phyloP scores from a whole-genome alignment of 2,797 vertebrate species.

The Acipenser transmontanus region DNA sequence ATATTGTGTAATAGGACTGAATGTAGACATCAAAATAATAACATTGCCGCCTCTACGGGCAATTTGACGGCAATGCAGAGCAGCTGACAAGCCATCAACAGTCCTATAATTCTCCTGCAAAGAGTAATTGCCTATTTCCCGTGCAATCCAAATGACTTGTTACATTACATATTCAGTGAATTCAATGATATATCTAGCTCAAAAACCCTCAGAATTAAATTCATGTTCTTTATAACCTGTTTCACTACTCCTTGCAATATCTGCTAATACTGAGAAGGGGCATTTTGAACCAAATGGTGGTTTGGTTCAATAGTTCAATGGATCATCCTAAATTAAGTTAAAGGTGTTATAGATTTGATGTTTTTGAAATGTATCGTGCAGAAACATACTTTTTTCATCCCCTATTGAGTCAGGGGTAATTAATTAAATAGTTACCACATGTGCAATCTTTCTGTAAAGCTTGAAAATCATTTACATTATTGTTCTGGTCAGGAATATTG shows the following conservation, averaged over 20 bases:
- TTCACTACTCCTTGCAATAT: conserved; percentile 37
- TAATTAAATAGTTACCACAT: no score
- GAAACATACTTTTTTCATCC: no score
- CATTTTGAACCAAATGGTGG: no score
- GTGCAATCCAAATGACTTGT: conserved; percentile 28
- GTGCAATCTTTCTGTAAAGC: no score
- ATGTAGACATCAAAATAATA: conserved; percentile 30
- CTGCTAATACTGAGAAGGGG: no score
- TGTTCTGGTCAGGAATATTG: no score
- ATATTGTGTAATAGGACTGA: conserved; percentile 35
- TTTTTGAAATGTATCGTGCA: no score
- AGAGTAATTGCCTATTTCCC: conserved; percentile 40
- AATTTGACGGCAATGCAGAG: conserved; percentile 12
- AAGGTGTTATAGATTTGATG: no score
- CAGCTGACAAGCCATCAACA: conserved; percentile 31
- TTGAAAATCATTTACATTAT: no score
- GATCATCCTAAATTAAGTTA: no score
- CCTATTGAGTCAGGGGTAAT: no score
- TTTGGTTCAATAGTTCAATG: no score
- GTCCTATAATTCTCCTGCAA: conserved; percentile 27
- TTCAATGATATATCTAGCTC: conserved; percentile 24
- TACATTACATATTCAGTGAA: conserved; percentile 27
- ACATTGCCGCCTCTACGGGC: conserved; percentile 35
- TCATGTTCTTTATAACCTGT: conserved; percentile 32
- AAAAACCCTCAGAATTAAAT: conserved; percentile 41